Percentiles rank a stretch among this genome's conserved stretches.
Conservation (phyloP, 2,113 vertebrate species). For the Egretta garzetta region DNA sequence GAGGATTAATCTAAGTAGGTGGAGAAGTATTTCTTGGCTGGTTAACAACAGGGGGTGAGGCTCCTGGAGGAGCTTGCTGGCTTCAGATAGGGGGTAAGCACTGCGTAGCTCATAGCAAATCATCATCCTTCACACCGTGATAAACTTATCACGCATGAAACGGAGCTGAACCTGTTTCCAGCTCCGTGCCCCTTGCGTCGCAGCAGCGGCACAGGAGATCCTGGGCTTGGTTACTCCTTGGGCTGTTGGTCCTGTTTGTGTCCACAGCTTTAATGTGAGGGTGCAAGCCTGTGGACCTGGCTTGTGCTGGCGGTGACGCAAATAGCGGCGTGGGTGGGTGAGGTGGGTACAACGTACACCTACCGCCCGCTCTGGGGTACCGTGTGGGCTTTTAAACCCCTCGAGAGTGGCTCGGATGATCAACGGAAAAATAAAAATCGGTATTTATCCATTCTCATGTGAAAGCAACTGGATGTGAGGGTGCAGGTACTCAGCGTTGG, state of each 20-base stretch:
- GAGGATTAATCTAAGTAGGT: neutral
- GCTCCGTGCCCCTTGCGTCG: fast-evolving
- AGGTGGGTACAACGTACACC: fast-evolving
- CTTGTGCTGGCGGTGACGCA: neutral
- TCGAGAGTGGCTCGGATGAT: neutral
- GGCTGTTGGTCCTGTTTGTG: neutral
- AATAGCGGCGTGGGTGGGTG: neutral
- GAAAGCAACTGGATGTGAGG: neutral
- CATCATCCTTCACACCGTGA: fast-evolving
- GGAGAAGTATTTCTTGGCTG: constrained; percentile 21
- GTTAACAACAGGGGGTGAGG: neutral
- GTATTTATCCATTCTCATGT: fast-evolving
- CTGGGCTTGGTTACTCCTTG: fast-evolving
- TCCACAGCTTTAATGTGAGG: neutral
- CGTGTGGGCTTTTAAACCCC: neutral
- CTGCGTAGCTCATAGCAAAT: neutral
- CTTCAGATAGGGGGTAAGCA: neutral
- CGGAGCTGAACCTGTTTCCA: neutral
- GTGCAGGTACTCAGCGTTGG: neutral
- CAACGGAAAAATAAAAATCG: fast-evolving
- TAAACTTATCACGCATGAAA: neutral
- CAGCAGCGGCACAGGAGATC: fast-evolving
- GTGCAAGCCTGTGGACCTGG: neutral
- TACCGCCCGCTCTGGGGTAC: fast-evolving
- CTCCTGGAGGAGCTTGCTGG: neutral